Evolutionary conservation across 2,113 vertebrate genomes (phyloP), one percentile per base, ranked within the genome.

Genomic region (Collichthys lucidus): DNA sequence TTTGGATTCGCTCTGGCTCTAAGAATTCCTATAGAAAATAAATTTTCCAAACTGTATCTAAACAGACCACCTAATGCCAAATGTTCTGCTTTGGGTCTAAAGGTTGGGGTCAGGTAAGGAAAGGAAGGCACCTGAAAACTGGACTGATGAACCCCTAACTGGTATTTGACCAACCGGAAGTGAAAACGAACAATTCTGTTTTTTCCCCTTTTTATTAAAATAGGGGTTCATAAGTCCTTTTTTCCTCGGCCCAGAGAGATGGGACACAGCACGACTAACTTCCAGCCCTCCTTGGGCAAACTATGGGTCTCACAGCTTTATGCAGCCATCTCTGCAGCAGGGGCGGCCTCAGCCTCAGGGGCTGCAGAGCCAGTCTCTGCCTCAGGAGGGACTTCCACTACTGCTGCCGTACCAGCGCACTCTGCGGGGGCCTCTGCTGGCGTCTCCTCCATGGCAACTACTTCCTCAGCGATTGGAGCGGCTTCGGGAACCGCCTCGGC

Each of bases 301-400:
- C 69, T 59, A 75, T 57, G 0, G 78, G 56, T 26, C 26, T 57
- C 44, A 46, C 63, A 82, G 75, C 62, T 81, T 80, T 63, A 94
- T 9, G 89, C 88, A 60, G 91, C 81, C 40, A 79, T 62, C 22
- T 88, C 89, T 46, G 89, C 74, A 68, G 86, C 80, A 49, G 81
- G 63, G 40, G 69, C 40, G 0, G 53, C 90, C 60, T 86, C 88
- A 47, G 88, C 84, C 75, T 87, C 82, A 5, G 61, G 79, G 74
- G 80, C 86, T 50, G 65, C 73, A 29, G 80, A 29, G 42, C 24
- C 67, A 60, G 82, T 76, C 65, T 89, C 84, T 61, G 82, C 82
- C 35, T 91, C 90, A 17, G 80, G 71, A 57, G 72, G 62, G 75
- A 26, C 77, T 67, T 87, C 88, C 35, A 86, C 91, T 87, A 87